Conservation (phyloP, 1,140 invertebrate genomes). For the Acromyrmex charruanus region DNA sequence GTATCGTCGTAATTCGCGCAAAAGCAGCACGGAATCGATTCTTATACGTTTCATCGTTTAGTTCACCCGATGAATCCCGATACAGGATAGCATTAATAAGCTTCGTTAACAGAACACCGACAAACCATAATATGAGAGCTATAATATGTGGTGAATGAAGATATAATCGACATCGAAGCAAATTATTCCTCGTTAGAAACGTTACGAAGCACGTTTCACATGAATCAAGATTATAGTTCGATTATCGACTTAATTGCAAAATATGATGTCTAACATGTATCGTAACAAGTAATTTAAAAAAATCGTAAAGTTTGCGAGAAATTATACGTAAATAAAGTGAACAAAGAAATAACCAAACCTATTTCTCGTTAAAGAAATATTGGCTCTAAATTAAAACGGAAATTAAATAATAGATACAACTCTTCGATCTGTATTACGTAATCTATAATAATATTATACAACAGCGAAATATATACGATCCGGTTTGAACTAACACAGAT, state of each 20-base stretch:
- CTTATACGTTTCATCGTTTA: slow-evolving; percentile 4
- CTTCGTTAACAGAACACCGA: slow-evolving; percentile 21
- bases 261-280: neutral
- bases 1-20: slow-evolving; percentile 23
- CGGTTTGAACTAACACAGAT: slow-evolving; percentile 10
- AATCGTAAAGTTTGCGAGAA: neutral
- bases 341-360: neutral
- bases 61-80: neutral
- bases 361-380: neutral
- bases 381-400: neutral
- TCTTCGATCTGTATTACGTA: neutral
- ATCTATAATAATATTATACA: neutral
- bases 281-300: neutral
- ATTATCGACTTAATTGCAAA: neutral
- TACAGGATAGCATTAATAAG: neutral
- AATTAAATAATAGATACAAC: neutral
- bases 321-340: neutral
- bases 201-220: neutral
- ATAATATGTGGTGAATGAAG: slow-evolving; percentile 31
- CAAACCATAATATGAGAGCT: neutral
- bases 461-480: slow-evolving; percentile 4
- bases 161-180: slow-evolving; percentile 38
- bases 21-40: slow-evolving; percentile 48
- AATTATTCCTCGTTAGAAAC: slow-evolving; percentile 42
- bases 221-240: neutral